Base-by-base conservation (phyloP, 2,797 vertebrate genomes). In the Gadopsis bispinosus region DNA sequence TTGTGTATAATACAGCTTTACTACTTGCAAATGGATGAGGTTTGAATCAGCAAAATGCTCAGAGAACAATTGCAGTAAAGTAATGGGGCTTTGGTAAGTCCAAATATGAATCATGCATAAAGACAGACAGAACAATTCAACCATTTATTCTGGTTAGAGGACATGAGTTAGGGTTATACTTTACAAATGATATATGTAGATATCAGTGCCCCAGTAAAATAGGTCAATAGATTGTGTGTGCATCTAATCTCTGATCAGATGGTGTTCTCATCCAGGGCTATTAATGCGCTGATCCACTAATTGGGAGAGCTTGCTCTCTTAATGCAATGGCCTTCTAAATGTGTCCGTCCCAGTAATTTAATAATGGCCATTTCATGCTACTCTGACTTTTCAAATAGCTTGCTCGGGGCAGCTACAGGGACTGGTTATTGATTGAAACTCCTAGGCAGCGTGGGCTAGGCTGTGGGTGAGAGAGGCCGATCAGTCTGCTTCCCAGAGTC, bases 311-410 rank as follows among this genome's bases (percentile, higher is more conserved):
- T 93, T 93, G 92, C 94, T 93, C 92, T 92, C 93, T 93, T 95
- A 95, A 95, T 95, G 93, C 93, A 94, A 93, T 94, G 90, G 91
- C 93, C 90, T 93, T 94, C 94, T 93, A 93, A 95, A 95, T 94
- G 93, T 95, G 93, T 95, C 92, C 84, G 82, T 94, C 92, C 89
- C 91, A 84, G 94, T 95, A 94, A 95, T 95, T 95, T 95, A 95
- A 96, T 95, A 95, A 95, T 92, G 87, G 91, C 92, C 92, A 94
- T 95, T 95, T 95, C 93, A 94, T 95, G 84, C 89, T 94, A 85
- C 92, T 95, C 92, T 95, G 91, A 92, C 90, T 95, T 91, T 91
- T 81, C 69, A 95, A 94, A 91, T 91, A 93, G 77, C 90, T 84
- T 92, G 84, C 92, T 87, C 75, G 84, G 90, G 92, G 92, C 89